phyloP scores from a whole-genome alignment of 1,140 invertebrate genomes.

The Drosophila hydei region DNA sequence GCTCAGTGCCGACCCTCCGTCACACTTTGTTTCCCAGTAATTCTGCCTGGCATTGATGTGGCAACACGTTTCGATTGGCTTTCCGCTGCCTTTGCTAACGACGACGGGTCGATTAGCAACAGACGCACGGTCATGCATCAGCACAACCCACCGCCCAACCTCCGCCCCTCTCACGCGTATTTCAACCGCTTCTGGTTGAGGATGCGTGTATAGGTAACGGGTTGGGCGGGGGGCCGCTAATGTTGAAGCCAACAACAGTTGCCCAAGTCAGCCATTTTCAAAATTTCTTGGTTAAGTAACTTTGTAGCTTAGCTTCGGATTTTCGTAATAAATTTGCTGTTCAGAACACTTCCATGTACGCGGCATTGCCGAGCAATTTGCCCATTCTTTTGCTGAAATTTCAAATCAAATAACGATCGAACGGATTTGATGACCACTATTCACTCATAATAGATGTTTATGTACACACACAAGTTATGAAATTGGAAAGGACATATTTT shows the following conservation, averaged over 20 bases:
- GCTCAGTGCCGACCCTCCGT: constrained; percentile 84
- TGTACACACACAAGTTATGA: no score
- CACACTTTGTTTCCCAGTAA: constrained; percentile 83
- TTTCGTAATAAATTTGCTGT: constrained; percentile 84
- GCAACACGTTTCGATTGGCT: constrained; percentile 69
- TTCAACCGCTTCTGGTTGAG: constrained; percentile 54
- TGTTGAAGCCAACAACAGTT: constrained; percentile 81
- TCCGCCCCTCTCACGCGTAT: constrained; percentile 50
- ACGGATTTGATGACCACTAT: no score
- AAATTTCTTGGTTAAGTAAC: constrained; percentile 84
- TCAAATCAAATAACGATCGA: no score
- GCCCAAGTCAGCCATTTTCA: constrained; percentile 83
- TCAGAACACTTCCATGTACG: constrained; percentile 84
- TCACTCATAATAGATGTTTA: no score
- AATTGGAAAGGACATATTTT: no score
- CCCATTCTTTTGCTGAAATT: constrained; percentile 79
- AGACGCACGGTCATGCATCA: constrained; percentile 76
- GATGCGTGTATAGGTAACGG: constrained; percentile 62
- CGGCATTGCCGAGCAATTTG: constrained; percentile 84
- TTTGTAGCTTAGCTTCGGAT: constrained; percentile 84
- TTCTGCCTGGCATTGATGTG: constrained; percentile 78
- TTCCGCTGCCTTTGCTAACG: constrained; percentile 79
- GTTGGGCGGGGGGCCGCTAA: constrained; percentile 61
- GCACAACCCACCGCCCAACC: constrained; percentile 55
- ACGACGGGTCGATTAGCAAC: constrained; percentile 75